A percentile compares a stretch with the other conserved stretches of the same genome.
Evolutionary conservation across 2,888 invertebrate genomes (phyloP).

Genomic region (Vanessa cardui): DNA sequence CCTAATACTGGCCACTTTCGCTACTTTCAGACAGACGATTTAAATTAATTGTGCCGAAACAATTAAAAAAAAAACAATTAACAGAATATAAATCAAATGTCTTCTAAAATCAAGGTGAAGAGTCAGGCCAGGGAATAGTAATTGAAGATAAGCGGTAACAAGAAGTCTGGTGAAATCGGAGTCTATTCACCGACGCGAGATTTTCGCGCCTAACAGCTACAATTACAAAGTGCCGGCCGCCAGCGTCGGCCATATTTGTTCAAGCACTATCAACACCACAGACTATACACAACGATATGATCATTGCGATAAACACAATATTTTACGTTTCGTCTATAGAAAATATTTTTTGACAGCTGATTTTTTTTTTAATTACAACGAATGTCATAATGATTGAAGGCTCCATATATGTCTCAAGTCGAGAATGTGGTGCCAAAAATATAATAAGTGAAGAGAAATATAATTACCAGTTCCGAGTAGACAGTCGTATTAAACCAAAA

Average conservation of each 20-base stretch:
- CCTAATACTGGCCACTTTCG: not conserved
- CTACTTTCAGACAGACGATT: not conserved
- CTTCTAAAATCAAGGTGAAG: constrained; percentile 4
- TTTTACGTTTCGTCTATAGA: not conserved
- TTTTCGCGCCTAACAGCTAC: constrained; percentile 39
- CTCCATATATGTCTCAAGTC: no score
- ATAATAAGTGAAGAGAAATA: no score
- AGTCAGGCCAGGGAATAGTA: constrained; percentile 1
- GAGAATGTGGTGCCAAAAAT: no score
- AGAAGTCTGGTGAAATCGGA: constrained; percentile 49
- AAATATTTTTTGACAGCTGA: not conserved
- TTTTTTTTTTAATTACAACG: not conserved
- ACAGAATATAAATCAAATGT: not conserved
- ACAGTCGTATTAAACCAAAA: no score
- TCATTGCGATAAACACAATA: not conserved
- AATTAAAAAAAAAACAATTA: not conserved
- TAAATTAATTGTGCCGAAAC: not conserved
- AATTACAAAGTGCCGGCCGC: constrained; percentile 36
- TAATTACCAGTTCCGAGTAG: no score
- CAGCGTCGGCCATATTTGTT: constrained; percentile 34
- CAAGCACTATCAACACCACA: constrained; percentile 24
- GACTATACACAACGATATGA: constrained; percentile 14
- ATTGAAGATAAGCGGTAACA: constrained; percentile 14
- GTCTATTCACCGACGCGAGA: constrained; percentile 48
- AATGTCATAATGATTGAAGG: no score